phyloP scores from a whole-genome alignment of 2,797 vertebrate genomes.

The Falco cherrug region DNA sequence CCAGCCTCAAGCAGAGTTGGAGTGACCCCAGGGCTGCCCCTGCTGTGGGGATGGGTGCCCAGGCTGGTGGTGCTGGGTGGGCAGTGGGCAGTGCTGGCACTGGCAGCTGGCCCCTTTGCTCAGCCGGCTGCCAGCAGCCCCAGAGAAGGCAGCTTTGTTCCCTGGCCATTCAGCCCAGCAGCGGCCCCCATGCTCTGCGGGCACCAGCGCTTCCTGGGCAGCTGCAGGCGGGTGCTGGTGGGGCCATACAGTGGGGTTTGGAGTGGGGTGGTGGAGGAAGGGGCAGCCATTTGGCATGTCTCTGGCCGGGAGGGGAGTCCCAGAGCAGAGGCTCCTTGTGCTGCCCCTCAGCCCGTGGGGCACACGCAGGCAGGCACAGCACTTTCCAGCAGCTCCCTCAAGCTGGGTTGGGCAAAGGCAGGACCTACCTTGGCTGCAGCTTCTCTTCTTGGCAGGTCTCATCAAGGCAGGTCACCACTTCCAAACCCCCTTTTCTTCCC shows the following conservation, averaged over 20 bases:
- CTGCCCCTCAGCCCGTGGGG: not conserved
- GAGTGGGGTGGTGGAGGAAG: not conserved
- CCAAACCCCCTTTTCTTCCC: not conserved
- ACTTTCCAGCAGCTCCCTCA: not conserved
- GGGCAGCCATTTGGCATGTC: rapidly evolving
- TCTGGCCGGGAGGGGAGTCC: not conserved
- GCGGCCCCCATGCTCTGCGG: not conserved
- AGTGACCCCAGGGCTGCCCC: not conserved
- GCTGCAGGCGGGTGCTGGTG: not conserved
- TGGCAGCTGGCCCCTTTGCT: not conserved
- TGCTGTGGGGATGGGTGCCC: rapidly evolving
- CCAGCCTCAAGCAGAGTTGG: not conserved
- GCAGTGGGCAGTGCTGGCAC: not conserved
- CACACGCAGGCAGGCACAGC: rapidly evolving
- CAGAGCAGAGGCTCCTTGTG: not conserved
- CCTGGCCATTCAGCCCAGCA: not conserved
- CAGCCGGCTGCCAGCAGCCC: not conserved
- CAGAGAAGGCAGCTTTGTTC: conserved; percentile 50
- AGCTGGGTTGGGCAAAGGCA: rapidly evolving
- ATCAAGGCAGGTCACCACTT: not conserved
- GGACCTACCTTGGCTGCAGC: not conserved
- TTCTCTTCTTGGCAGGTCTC: not conserved
- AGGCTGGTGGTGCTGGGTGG: not conserved
- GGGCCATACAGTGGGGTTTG: not conserved
- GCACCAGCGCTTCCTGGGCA: not conserved